Evolutionary conservation across 2,888 invertebrate genomes (phyloP).

Genomic region (Scaptomyza polygonia): DNA sequence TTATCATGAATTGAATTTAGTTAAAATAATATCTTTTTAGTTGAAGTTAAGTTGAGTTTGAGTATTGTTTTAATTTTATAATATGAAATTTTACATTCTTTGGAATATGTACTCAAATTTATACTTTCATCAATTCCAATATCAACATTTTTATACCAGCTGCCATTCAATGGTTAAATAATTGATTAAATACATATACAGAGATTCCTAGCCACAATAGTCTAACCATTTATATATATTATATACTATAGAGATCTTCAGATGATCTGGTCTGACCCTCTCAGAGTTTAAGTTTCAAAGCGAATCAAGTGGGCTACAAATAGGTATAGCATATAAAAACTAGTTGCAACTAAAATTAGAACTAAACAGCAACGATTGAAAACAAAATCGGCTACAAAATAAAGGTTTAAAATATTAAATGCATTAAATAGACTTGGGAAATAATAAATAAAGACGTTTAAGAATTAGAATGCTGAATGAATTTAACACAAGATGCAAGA

Average conservation of each 20-base stretch:
- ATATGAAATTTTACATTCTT: background rate
- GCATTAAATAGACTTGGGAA: constrained; percentile 44
- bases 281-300: constrained; percentile 31
- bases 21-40: constrained; percentile 1
- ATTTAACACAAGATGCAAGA: constrained; percentile 14
- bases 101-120: constrained; percentile 30
- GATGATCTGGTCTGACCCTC: constrained; percentile 6
- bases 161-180: constrained; percentile 34
- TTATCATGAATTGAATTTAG: constrained; percentile 17
- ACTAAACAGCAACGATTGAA: constrained; percentile 26
- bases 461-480: constrained; percentile 51
- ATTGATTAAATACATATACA: constrained; percentile 6
- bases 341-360: constrained; percentile 32
- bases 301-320: constrained; percentile 34
- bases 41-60: background rate
- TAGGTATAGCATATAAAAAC: constrained; percentile 22
- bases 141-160: constrained; percentile 33
- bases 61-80: background rate
- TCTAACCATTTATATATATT: constrained; percentile 58
- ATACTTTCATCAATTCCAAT: constrained; percentile 16
- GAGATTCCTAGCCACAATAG: constrained; percentile 43
- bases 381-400: constrained; percentile 11
- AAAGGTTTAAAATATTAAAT: constrained; percentile 40
- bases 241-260: constrained; percentile 10
- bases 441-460: constrained; percentile 18